Evolutionary conservation across 2,888 invertebrate genomes (phyloP), one percentile per base, ranked within the genome.

Genomic region (Epistrophe grossulariae): DNA sequence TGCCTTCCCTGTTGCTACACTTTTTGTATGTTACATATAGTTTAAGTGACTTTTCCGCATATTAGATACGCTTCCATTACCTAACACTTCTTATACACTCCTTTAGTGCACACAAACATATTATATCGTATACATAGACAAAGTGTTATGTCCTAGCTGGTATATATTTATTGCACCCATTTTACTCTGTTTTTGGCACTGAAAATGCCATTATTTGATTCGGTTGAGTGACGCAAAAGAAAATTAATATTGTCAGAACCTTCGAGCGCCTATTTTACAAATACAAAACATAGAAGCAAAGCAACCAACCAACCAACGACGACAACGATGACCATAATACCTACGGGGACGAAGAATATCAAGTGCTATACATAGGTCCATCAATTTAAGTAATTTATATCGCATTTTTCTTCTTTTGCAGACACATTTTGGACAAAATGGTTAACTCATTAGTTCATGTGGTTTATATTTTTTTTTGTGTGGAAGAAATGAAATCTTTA

Each of bases 181-280:
- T 78, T 73, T 62, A 55, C 60, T 66, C 17, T 66, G 64, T 59
- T 70, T 52, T 52, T 73, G 80, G 80, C 80, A 77, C 60, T 73
- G 72, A 80, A 84, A 80, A 84, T 72, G 77, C 80, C 80, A 84
- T 70, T 55, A 70, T 80, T 84, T 80, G 77, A 73, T 80, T 66
- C 80, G 81, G 40, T 77, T 77, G 84, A 80, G 72, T 68, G 68
- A 77, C 84, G 60, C 68, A 72, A 77, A 80, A 57, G 72, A 38
- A 48, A 73, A 66, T 66, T 70, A 59, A 64, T 59, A 71, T 76
- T 57, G 38, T 50, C 80, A 31, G 74, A 40, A 9, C 19, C 24
- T 0, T 8, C 15, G 13, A 40, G 70, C 52, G 68, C 68, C 68
- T 52, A 50, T 24, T 8, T 6, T 6, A 28, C 24, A 52, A 28